Conservation (phyloP, 30 jellyfish, hydroid and myxozoan genomes). For the Cassiopea xamachana region DNA sequence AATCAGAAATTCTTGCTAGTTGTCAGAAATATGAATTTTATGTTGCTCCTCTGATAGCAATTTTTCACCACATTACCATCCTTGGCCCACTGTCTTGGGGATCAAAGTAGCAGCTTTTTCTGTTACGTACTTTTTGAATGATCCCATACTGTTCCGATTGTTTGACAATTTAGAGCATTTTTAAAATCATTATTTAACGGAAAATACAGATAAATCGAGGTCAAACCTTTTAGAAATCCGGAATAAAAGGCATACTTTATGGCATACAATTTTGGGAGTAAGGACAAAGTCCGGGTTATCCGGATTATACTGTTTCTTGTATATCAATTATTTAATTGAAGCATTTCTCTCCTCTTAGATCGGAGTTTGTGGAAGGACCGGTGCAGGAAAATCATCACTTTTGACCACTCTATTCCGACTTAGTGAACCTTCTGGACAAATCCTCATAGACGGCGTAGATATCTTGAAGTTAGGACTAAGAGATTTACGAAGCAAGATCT, state of each 20-base stretch:
- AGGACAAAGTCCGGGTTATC: too few species aligned
- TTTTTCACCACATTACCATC: background rate
- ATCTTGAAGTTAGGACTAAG: constrained; percentile 71
- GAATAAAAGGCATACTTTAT: too few species aligned
- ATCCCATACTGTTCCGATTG: too few species aligned
- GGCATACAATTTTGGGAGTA: too few species aligned
- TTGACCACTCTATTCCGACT: constrained; percentile 87
- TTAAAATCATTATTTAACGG: too few species aligned
- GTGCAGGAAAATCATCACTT: constrained; percentile 95
- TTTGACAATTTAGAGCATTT: too few species aligned
- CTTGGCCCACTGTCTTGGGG: background rate
- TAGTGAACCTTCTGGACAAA: constrained; percentile 84
- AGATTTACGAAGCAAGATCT: constrained; percentile 83
- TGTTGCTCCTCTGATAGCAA: background rate
- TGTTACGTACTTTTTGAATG: too few species aligned
- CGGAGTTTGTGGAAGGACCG: constrained; percentile 97
- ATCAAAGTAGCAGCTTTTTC: too few species aligned
- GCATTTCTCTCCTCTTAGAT: constrained; percentile 55
- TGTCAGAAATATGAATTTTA: background rate
- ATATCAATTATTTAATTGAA: background rate
- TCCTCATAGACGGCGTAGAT: constrained; percentile 80
- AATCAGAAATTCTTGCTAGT: background rate
- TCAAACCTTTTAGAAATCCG: too few species aligned
- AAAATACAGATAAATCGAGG: too few species aligned
- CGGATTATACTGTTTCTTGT: background rate